Conservation (phyloP, 2,888 invertebrate species). For the Gymnoscelis rufifasciata region DNA sequence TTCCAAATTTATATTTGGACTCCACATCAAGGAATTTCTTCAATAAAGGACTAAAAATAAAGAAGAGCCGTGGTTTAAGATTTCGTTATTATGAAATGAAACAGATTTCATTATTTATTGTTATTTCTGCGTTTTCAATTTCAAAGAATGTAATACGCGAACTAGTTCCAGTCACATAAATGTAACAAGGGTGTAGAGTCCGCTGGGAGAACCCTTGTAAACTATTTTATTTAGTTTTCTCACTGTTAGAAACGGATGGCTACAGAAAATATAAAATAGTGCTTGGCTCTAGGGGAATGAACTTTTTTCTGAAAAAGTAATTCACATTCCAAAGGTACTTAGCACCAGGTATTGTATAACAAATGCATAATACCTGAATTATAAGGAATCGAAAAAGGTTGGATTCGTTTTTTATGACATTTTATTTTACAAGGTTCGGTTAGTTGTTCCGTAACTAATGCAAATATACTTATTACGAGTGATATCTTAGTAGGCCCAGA, state of each 20-base stretch:
- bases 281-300: neutral
- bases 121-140: constrained; percentile 37
- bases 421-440: neutral
- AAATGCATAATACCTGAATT: too few species aligned
- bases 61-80: constrained; percentile 4
- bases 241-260: constrained; percentile 26
- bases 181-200: constrained; percentile 42
- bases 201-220: constrained; percentile 51
- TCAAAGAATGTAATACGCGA: constrained; percentile 34
- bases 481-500: constrained; percentile 1
- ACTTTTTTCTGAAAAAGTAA: constrained; percentile 2
- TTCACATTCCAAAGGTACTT: neutral
- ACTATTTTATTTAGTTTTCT: constrained; percentile 55
- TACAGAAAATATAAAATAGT: constrained; percentile 24
- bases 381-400: too few species aligned
- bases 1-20: constrained; percentile 24
- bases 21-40: constrained; percentile 22
- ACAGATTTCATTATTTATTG: constrained; percentile 24
- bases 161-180: constrained; percentile 45
- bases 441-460: neutral
- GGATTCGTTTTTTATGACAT: too few species aligned
- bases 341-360: neutral
- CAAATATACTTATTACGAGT: neutral
- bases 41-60: constrained; percentile 16
- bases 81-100: constrained; percentile 11